Evolutionary conservation across 2,888 invertebrate species (phyloP).

Genomic region (Aporophyla lueneburgensis): DNA sequence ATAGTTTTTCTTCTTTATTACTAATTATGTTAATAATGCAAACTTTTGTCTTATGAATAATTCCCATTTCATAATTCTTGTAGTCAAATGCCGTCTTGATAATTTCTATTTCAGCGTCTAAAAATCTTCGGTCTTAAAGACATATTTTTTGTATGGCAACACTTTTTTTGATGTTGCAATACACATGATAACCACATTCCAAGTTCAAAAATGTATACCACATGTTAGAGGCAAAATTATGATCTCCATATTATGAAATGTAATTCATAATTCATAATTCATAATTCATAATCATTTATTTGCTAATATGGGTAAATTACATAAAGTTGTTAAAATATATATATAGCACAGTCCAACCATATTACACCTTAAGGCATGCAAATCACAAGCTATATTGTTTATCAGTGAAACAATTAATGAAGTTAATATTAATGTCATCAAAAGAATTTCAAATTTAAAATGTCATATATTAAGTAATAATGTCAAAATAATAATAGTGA

Average conservation of each 20-base stretch:
- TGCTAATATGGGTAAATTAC: no score
- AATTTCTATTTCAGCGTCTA: not conserved
- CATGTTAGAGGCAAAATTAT: constrained; percentile 21
- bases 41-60: not conserved
- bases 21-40: not conserved
- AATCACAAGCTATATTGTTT: no score
- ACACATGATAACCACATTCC: constrained; percentile 41
- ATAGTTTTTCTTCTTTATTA: not conserved
- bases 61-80: not conserved
- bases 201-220: constrained; percentile 27
- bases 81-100: not conserved
- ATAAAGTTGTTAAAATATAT: no score
- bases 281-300: no score
- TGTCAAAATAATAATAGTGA: no score
- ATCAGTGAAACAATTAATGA: no score
- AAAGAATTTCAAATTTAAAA: no score
- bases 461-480: no score
- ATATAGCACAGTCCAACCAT: no score
- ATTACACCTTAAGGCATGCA: no score
- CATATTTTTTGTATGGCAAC: constrained; percentile 12
- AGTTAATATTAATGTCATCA: no score
- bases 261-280: no score
- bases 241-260: constrained; percentile 34
- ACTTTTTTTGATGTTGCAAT: constrained; percentile 18
- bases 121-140: constrained; percentile 6